These are phyloP conservation scores for Enchytraeus crypticus DNA, from an alignment of 2,888 invertebrate species.

Conservation along the genomic window DNA sequence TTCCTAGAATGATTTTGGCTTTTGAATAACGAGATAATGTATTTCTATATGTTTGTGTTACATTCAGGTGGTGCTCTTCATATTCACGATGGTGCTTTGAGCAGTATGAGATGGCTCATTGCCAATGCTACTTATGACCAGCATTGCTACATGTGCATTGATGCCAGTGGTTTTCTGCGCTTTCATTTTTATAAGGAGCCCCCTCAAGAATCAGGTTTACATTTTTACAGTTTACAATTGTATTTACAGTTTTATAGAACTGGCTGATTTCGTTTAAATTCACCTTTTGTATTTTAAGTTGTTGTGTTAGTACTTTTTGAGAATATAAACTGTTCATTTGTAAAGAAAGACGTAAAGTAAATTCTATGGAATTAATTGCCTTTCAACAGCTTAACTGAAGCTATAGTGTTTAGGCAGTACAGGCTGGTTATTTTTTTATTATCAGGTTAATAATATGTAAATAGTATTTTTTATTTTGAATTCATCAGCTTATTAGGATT, in stretches of 20 bases:
- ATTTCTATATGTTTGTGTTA: background rate
- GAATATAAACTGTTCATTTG: no score
- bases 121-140: constrained; percentile 38
- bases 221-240: background rate
- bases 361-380: no score
- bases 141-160: constrained; percentile 39
- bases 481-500: no score
- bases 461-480: no score
- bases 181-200: constrained; percentile 29
- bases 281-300: background rate
- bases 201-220: constrained; percentile 17
- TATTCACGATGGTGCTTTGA: constrained; percentile 36
- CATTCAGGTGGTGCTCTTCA: constrained; percentile 39
- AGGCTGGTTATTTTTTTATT: no score
- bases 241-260: background rate
- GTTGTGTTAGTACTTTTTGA: no score
- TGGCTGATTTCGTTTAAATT: background rate
- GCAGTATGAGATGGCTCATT: constrained; percentile 36
- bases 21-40: no score
- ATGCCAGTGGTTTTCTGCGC: constrained; percentile 20
- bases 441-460: no score
- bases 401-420: no score
- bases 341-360: no score
- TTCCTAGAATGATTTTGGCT: no score
- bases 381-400: no score